A percentile compares a stretch with the other conserved stretches of the same genome.
phyloP scores from a whole-genome alignment of 1,140 invertebrate genomes.

The Littorina saxatilis region DNA sequence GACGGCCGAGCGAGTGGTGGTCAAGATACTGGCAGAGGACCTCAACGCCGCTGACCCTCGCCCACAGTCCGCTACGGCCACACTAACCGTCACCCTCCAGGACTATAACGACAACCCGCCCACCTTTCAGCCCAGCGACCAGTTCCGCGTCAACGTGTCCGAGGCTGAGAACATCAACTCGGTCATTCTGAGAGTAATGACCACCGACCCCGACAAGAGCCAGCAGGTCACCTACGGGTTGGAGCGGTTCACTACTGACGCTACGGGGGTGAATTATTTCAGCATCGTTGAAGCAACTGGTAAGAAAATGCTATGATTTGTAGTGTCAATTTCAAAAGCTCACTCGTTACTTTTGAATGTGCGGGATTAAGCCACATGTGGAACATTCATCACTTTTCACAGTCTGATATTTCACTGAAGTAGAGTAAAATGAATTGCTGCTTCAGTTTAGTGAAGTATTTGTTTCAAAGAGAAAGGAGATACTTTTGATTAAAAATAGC shows the following conservation, averaged over 20 bases:
- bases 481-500: too few species aligned
- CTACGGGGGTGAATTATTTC: slow-evolving; percentile 40
- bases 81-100: slow-evolving; percentile 50
- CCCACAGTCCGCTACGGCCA: slow-evolving; percentile 62
- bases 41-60: slow-evolving; percentile 48
- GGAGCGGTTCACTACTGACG: slow-evolving; percentile 27
- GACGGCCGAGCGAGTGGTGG: slow-evolving; percentile 53
- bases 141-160: slow-evolving; percentile 57
- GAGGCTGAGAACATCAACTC: slow-evolving; percentile 51
- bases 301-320: neutral
- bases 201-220: slow-evolving; percentile 58
- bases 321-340: neutral
- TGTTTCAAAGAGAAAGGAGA: too few species aligned
- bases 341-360: too few species aligned
- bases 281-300: slow-evolving; percentile 8
- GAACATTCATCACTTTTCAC: too few species aligned
- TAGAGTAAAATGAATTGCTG: too few species aligned
- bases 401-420: too few species aligned
- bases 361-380: too few species aligned
- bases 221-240: slow-evolving; percentile 56
- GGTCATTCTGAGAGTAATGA: slow-evolving; percentile 49
- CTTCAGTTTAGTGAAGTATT: too few species aligned
- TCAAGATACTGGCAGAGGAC: slow-evolving; percentile 59
- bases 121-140: slow-evolving; percentile 45
- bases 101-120: slow-evolving; percentile 66